Percentiles rank a stretch among this genome's conserved stretches.
Conservation (phyloP, 2,113 vertebrate genomes). For the Planiliza haematocheilus region DNA sequence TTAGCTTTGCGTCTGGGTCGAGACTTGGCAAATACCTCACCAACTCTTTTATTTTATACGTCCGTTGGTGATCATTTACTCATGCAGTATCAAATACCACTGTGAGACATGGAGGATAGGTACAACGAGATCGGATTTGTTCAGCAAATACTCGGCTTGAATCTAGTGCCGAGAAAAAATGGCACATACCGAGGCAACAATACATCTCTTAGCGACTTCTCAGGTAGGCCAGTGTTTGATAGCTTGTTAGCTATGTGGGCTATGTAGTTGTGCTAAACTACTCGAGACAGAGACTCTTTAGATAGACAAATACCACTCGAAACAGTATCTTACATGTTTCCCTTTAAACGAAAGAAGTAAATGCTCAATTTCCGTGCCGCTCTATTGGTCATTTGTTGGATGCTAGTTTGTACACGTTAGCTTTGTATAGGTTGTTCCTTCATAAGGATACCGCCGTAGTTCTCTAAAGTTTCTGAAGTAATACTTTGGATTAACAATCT, state of each 20-base stretch:
- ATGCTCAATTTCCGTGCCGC: fast-evolving
- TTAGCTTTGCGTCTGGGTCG: background rate
- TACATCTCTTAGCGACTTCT: conserved; percentile 82
- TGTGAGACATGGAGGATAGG: conserved; percentile 75
- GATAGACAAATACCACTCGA: no score
- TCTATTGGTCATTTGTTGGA: background rate
- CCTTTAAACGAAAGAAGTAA: background rate
- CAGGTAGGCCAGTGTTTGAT: conserved; percentile 71
- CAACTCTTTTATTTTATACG: conserved; percentile 26
- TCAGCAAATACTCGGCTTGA: conserved; percentile 82
- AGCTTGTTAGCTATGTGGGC: conserved; percentile 6
- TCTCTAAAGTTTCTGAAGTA: no score
- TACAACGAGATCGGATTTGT: conserved; percentile 78
- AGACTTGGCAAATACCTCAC: background rate
- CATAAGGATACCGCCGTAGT: conserved; percentile 10
- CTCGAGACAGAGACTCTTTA: background rate
- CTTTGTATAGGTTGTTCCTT: background rate
- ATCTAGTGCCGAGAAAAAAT: conserved; percentile 83
- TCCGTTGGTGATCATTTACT: conserved; percentile 5
- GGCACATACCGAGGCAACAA: conserved; percentile 75
- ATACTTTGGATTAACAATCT: no score
- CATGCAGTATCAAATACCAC: conserved; percentile 7
- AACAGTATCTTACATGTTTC: fast-evolving
- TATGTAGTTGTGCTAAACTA: background rate
- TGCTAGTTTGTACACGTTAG: background rate